Conservation (phyloP, 2,797 vertebrate species). For the Crenuchus spilurus region DNA sequence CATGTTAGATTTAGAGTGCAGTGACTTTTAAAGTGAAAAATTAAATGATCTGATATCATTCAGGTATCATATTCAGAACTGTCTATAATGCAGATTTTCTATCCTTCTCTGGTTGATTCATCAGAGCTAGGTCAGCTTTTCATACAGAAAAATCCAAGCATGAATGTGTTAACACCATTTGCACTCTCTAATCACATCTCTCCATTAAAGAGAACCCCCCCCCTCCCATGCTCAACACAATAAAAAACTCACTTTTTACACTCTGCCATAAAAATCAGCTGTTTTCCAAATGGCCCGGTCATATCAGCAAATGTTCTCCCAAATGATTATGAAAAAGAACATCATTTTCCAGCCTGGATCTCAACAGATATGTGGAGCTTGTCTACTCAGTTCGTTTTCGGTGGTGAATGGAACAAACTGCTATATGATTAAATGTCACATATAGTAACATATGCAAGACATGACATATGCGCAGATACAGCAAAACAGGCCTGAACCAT, state of each 20-base stretch:
- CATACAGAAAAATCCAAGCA: background rate
- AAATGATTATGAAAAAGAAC: background rate
- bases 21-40: too few relatives aligned
- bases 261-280: background rate
- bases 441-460: too few relatives aligned
- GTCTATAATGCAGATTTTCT: background rate
- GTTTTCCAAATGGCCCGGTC: background rate
- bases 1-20: too few relatives aligned
- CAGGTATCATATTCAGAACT: background rate
- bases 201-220: conserved; percentile 1
- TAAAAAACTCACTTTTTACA: background rate
- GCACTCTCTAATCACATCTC: conserved; percentile 9
- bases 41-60: too few relatives aligned
- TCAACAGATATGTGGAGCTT: background rate
- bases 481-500: too few relatives aligned
- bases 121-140: background rate
- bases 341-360: too few relatives aligned
- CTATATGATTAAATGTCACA: too few relatives aligned
- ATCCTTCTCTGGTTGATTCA: background rate
- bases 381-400: background rate
- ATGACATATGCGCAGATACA: too few relatives aligned
- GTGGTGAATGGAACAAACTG: background rate
- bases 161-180: background rate
- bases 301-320: conserved; percentile 2
- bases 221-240: background rate